A percentile compares a stretch with the other conserved stretches of the same genome.
Evolutionary conservation across 37 sponge, comb jelly and placozoan genomes (phyloP).

Genomic region (Theonella swinhoei): DNA sequence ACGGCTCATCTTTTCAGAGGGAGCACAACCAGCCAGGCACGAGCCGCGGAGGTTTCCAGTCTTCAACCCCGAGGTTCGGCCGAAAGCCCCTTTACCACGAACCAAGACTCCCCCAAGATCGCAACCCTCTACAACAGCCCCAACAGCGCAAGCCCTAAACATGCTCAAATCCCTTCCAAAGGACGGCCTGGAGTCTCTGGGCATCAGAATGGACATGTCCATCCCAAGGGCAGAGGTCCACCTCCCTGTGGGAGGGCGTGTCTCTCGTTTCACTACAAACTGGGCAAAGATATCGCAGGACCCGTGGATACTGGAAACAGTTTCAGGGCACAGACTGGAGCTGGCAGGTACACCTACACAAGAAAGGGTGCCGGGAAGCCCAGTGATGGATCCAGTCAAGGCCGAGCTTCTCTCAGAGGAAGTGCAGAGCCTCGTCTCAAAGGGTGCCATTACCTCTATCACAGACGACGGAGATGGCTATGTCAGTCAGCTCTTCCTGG

Average conservation of each 20-base stretch:
- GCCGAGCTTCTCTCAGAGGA: not conserved
- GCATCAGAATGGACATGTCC: no score
- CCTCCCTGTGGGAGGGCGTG: not conserved
- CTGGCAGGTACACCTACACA: not conserved
- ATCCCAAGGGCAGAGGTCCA: no score
- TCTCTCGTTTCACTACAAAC: not conserved
- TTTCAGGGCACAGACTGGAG: conserved; percentile 8
- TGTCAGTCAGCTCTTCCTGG: conserved; percentile 16
- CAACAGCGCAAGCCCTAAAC: no score
- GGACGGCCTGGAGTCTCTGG: not conserved
- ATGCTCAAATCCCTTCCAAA: not conserved
- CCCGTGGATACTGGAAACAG: conserved; percentile 17
- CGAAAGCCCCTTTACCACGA: not conserved
- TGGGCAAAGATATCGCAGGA: conserved; percentile 2
- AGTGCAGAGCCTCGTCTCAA: not conserved
- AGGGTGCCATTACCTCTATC: not conserved
- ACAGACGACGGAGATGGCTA: not conserved
- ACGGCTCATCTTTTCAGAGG: not conserved
- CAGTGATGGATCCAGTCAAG: not conserved
- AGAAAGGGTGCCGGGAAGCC: not conserved
- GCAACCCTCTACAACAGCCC: not conserved
- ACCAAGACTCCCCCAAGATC: not conserved
- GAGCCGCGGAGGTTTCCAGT: not conserved
- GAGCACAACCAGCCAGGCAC: not conserved
- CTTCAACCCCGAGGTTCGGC: not conserved